phyloP scores from a whole-genome alignment of 2,888 invertebrate species.

The Acleris literana region DNA sequence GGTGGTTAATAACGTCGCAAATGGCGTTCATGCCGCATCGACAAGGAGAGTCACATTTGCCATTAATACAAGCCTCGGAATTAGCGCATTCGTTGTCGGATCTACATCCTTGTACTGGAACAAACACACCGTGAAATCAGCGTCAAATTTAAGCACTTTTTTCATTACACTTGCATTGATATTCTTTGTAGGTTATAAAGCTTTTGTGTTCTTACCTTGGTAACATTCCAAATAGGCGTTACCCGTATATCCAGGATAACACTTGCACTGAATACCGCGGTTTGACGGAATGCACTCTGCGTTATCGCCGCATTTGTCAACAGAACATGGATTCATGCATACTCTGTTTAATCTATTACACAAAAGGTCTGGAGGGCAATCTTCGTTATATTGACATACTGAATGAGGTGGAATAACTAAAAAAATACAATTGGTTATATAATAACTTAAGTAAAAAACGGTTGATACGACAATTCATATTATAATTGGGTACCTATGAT shows the following conservation, averaged over 20 bases:
- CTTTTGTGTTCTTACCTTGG: slow-evolving; percentile 70
- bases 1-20: slow-evolving; percentile 92
- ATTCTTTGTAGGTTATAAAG: not conserved
- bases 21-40: slow-evolving; percentile 91
- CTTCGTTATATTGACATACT: slow-evolving; percentile 95
- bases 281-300: slow-evolving; percentile 90
- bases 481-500: not conserved
- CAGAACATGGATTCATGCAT: slow-evolving; percentile 92
- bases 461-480: not conserved
- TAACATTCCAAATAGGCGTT: slow-evolving; percentile 90
- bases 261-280: slow-evolving; percentile 90
- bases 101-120: slow-evolving; percentile 87
- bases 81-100: slow-evolving; percentile 88
- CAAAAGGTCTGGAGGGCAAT: slow-evolving; percentile 92
- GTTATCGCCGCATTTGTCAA: slow-evolving; percentile 91
- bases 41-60: slow-evolving; percentile 90
- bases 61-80: slow-evolving; percentile 90
- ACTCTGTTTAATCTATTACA: slow-evolving; percentile 93
- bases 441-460: not conserved
- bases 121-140: slow-evolving; percentile 17
- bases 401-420: slow-evolving; percentile 66
- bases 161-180: not conserved
- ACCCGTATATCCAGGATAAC: slow-evolving; percentile 88
- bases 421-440: slow-evolving; percentile 41
- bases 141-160: not conserved